A percentile compares a stretch with the other conserved stretches of the same genome.
Evolutionary conservation across 2,888 invertebrate genomes (phyloP).

Genomic region (Hydroisotoma schaefferi): DNA sequence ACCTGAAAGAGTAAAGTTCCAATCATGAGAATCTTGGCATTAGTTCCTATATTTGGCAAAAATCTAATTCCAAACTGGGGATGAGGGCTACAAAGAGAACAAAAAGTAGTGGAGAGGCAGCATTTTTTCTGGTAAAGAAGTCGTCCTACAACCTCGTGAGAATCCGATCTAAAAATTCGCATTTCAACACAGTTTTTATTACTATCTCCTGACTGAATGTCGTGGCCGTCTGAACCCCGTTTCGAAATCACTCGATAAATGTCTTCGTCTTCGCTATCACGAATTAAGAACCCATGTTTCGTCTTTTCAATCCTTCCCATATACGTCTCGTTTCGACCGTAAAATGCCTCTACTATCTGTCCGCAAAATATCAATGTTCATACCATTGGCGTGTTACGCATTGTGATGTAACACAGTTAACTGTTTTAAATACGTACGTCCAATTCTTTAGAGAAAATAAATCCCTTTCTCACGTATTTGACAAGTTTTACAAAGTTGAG

Average conservation of each 20-base stretch:
- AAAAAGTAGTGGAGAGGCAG: background rate
- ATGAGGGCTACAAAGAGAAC: background rate
- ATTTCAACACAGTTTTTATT: background rate
- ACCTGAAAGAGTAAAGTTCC: conserved; percentile 23
- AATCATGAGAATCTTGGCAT: conserved; percentile 14
- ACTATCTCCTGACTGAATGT: too few relatives aligned
- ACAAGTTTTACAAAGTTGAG: background rate
- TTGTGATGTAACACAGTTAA: too few relatives aligned
- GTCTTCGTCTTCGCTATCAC: background rate
- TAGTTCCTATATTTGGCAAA: conserved; percentile 13
- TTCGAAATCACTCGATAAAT: background rate
- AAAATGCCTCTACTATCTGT: conserved; percentile 25
- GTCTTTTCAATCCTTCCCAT: conserved; percentile 21
- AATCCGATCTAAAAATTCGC: conserved; percentile 4
- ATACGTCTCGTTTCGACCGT: conserved; percentile 16
- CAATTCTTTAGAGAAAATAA: too few relatives aligned
- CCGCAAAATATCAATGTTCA: background rate
- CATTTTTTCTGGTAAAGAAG: conserved; percentile 3
- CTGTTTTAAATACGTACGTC: too few relatives aligned
- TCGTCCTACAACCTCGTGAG: conserved; percentile 11
- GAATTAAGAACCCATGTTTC: background rate
- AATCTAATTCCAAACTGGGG: conserved; percentile 9
- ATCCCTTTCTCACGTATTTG: background rate
- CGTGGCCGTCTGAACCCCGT: too few relatives aligned
- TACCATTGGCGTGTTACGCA: background rate